Base-by-base conservation (phyloP, 2,113 vertebrate species). In the Calidris pugnax region DNA sequence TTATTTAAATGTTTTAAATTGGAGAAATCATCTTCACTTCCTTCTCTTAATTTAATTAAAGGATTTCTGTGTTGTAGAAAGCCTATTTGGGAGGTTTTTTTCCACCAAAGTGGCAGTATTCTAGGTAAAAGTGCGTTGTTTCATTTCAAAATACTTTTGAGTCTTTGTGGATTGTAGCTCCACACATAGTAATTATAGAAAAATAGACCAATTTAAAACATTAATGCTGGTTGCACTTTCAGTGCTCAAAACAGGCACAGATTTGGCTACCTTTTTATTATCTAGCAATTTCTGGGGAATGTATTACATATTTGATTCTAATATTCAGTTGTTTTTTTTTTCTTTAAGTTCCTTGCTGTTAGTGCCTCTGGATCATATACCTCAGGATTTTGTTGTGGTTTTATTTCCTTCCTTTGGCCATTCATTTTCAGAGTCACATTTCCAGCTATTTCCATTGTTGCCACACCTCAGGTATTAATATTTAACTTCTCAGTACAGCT, bases 131-230 rank as follows among this genome's bases (percentile, higher is more conserved):
- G 32, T 71, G 32, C 76, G 62, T 73, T 83, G 32, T 81, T 86
- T 87, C 50, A 71, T 16, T 93, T 94, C 64, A 92, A 85, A 94
- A 62, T 79, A 79, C 45, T 73, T 93, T 24, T 82, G 90, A 77
- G 73, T 67, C 41, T 83, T 87, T 59, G 13, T 74, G 63, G 75
- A 77, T 90, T 85, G 80, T 41, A 95, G n/a, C 30, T 57, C 28
- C 55, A 51, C n/a, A 56, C 23, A 62, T 16, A 89, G 51, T 26
- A 91, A 68, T 86, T 81, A 71, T 3, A 89, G 64, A 77, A 83
- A 88, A 90, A 85, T 8, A 79, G 33, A 71, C 21, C 9, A 26
- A 53, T 82, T 77, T 80, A 74, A 84, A 92, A 68, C 39, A 55
- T 55, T 66, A 90, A 76, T 63, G 43, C 55, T 77, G 47, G 78